Evolutionary conservation across 2,797 vertebrate genomes (phyloP).

Genomic region (Tiaroga cobitis): DNA sequence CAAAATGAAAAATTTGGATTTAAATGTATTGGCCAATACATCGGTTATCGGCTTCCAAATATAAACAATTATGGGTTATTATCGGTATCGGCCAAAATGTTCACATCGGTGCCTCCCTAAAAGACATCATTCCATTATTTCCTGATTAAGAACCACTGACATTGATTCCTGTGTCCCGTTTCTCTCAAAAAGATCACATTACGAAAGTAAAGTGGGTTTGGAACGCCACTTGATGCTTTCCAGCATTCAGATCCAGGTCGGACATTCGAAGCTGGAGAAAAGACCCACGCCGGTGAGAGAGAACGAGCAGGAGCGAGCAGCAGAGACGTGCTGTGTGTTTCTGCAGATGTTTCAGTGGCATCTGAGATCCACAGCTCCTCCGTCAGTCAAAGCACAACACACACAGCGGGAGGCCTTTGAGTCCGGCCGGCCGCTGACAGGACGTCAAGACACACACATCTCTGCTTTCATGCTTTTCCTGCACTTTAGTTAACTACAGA

Average conservation of each 20-base stretch:
- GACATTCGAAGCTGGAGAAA: not conserved
- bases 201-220: not conserved
- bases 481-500: constrained; percentile 74
- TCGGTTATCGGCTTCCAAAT: too few species aligned
- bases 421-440: constrained; percentile 79
- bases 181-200: not conserved
- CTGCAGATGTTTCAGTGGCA: constrained; percentile 77
- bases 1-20: too few species aligned
- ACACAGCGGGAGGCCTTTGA: constrained; percentile 83
- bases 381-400: constrained; percentile 88
- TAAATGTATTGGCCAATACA: too few species aligned
- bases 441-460: constrained; percentile 80
- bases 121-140: too few species aligned
- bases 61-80: too few species aligned
- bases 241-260: not conserved
- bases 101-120: too few species aligned
- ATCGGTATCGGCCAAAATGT: too few species aligned
- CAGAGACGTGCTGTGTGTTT: constrained; percentile 74
- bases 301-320: too few species aligned
- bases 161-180: too few species aligned
- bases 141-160: too few species aligned
- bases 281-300: not conserved
- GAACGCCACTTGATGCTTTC: not conserved
- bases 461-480: constrained; percentile 71
- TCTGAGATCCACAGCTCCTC: constrained; percentile 80